These are phyloP conservation scores for Drosophila pallidifrons DNA, from an alignment of 1,140 invertebrate genomes.

Conservation along the genomic window DNA sequence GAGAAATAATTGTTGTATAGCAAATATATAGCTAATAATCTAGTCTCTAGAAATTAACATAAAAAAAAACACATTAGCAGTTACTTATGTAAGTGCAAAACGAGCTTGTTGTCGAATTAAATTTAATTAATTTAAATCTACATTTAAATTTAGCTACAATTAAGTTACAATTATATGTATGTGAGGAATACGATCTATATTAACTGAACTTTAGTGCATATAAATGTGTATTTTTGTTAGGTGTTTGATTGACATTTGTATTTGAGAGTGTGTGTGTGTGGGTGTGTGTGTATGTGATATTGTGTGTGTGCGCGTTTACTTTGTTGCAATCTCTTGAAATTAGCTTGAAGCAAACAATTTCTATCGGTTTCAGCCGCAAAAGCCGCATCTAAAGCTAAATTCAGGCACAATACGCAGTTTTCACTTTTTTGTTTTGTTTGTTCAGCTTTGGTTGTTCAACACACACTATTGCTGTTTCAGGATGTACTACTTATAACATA, in stretches of 20 bases:
- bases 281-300: constrained; percentile 2
- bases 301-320: constrained; percentile 33
- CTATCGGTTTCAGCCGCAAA: constrained; percentile 77
- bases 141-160: constrained; percentile 72
- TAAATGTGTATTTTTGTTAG: constrained; percentile 32
- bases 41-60: constrained; percentile 37
- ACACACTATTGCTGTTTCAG: constrained; percentile 10
- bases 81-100: constrained; percentile 82
- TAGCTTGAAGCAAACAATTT: constrained; percentile 74
- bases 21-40: constrained; percentile 22
- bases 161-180: constrained; percentile 51
- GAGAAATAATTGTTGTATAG: constrained; percentile 57
- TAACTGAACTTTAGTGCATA: constrained; percentile 28
- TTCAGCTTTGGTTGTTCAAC: constrained; percentile 16
- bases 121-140: constrained; percentile 63
- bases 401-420: constrained; percentile 36
- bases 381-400: constrained; percentile 43
- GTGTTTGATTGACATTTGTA: constrained; percentile 27
- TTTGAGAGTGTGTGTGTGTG: constrained; percentile 2
- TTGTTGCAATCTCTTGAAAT: constrained; percentile 61
- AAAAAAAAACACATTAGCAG: constrained; percentile 46
- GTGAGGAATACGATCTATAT: constrained; percentile 13
- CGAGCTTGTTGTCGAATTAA: constrained; percentile 82
- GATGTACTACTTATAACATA: constrained; percentile 2
- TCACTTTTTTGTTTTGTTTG: constrained; percentile 21